Conservation (phyloP, 2,888 invertebrate genomes). For the Clanis bilineata region DNA sequence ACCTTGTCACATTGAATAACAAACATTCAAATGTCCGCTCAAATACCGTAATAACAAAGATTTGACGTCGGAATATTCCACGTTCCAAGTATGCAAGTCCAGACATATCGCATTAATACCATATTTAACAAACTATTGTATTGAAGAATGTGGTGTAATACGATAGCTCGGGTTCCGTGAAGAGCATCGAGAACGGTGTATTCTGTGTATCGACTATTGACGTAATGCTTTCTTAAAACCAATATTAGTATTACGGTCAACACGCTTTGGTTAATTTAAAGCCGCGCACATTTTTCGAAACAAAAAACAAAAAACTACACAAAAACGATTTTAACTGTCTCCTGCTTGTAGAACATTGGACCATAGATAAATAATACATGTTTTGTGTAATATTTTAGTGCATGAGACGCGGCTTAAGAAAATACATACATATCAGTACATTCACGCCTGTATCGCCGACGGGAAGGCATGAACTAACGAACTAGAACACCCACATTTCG, state of each 20-base stretch:
- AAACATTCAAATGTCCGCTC: not conserved
- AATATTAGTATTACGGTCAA: conserved; percentile 30
- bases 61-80: conserved; percentile 1
- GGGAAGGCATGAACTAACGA: too few species aligned
- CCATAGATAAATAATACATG: too few species aligned
- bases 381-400: too few species aligned
- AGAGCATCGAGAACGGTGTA: conserved; percentile 51
- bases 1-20: too few species aligned
- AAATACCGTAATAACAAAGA: not conserved
- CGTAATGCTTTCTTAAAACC: conserved; percentile 68
- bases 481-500: too few species aligned
- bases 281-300: too few species aligned
- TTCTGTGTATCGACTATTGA: conserved; percentile 57
- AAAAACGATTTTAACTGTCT: too few species aligned
- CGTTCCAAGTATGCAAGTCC: not conserved
- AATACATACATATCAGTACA: too few species aligned
- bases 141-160: conserved; percentile 58
- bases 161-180: conserved; percentile 59
- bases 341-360: too few species aligned
- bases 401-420: too few species aligned
- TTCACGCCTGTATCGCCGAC: too few species aligned
- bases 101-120: conserved; percentile 20
- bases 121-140: conserved; percentile 42
- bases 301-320: not conserved
- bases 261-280: not conserved